phyloP scores from a whole-genome alignment of 1,140 invertebrate genomes.

The Drosophila lowei region DNA sequence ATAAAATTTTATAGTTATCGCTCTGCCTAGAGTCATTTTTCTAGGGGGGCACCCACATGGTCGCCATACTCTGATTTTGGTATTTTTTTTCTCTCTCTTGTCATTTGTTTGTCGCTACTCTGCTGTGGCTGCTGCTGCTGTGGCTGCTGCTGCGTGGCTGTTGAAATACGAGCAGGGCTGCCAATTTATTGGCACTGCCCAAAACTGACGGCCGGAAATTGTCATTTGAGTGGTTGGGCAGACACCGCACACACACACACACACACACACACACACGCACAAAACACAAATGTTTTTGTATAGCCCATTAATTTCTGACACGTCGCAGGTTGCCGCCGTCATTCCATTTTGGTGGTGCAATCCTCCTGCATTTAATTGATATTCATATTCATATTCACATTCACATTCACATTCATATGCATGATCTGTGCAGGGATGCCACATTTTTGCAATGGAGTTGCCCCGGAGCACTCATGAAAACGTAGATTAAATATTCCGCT shows the following conservation, averaged over 20 bases:
- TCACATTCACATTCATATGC: too few relatives aligned
- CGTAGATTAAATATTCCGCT: too few relatives aligned
- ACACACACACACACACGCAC: too few relatives aligned
- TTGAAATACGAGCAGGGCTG: constrained; percentile 77
- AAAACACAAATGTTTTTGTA: constrained; percentile 42
- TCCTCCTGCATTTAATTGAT: too few relatives aligned
- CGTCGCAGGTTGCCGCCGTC: constrained; percentile 54
- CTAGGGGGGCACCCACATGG: constrained; percentile 63
- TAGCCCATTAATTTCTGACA: constrained; percentile 72
- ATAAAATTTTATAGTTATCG: constrained; percentile 62
- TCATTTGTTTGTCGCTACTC: constrained; percentile 2
- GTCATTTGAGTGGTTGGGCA: constrained; percentile 74
- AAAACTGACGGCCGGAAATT: constrained; percentile 76
- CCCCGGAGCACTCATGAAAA: too few relatives aligned
- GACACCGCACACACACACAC: too few relatives aligned
- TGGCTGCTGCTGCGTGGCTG: constrained; percentile 41
- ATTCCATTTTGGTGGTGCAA: too few relatives aligned
- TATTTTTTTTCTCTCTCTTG: constrained; percentile 19
- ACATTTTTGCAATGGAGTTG: too few relatives aligned
- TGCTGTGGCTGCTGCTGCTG: not conserved
- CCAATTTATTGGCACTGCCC: constrained; percentile 74
- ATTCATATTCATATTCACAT: too few relatives aligned
- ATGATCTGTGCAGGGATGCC: too few relatives aligned
- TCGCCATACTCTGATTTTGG: constrained; percentile 28
- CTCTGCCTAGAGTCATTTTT: constrained; percentile 64